A percentile compares a stretch with the other conserved stretches of the same genome.
These are phyloP conservation scores for Odobenus rosmarus DNA, from an alignment of 2,113 vertebrate genomes.

Conservation along the genomic window DNA sequence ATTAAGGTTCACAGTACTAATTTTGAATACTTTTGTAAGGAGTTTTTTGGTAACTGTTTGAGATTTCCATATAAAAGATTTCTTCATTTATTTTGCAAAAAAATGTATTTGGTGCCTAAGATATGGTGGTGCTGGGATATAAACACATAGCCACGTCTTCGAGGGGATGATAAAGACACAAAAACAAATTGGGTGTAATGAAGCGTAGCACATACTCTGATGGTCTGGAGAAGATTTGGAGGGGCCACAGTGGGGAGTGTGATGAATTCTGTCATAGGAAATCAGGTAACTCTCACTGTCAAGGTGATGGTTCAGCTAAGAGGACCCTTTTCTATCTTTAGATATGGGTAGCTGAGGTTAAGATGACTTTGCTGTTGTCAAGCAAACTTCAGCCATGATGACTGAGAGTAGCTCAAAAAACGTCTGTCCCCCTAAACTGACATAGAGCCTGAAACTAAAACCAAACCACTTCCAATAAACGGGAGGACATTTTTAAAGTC, in stretches of 20 bases:
- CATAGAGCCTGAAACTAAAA: background rate
- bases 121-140: too few relatives aligned
- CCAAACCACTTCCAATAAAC: background rate
- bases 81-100: background rate
- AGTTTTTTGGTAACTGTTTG: background rate
- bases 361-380: background rate
- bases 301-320: background rate
- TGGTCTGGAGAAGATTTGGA: background rate
- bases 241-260: background rate
- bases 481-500: background rate
- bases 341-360: background rate
- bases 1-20: background rate
- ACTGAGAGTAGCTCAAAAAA: background rate
- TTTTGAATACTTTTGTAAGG: background rate
- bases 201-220: background rate
- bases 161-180: background rate
- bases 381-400: background rate
- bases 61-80: background rate
- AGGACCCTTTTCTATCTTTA: background rate
- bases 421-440: background rate
- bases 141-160: background rate
- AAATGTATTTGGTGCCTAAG: background rate
- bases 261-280: background rate
- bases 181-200: background rate
- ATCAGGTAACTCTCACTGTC: background rate